Evolutionary conservation across 2,888 invertebrate genomes (phyloP), one percentile per base, ranked within the genome.

Genomic region (Protonemura montana): DNA sequence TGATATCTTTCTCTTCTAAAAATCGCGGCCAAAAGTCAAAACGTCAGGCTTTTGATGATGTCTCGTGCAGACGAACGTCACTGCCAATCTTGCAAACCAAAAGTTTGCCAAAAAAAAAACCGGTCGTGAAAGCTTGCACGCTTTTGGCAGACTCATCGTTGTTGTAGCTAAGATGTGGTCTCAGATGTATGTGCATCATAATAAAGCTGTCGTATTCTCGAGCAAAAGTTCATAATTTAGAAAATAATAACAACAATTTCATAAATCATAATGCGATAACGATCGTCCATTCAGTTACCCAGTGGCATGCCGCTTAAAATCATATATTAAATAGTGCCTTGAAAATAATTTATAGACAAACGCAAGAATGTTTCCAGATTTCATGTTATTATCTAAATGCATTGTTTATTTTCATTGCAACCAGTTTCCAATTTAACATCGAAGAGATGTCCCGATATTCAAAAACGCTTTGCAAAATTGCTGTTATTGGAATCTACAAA

Each of bases 191-290:
- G 59, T 59, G 59, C 59, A 59, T 59, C 59, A 21, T 59, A 59
- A 59, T 59, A 13, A 59, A 59, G 59, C 59, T 21, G 59, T 59
- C 59, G 2, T 7, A 59, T 21, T 59, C 59, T 59, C 1, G 16
- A 13, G 59, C 59, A 59, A 21, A 21, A 59, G 59, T 59, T 59
- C 59, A 59, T 59, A 59, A 59, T 59, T 59, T 59, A 59, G 59
- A 59, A 59, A 59, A 59, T 59, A 59, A 59, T 59, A 59, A 59
- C 13, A 59, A 59, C 59, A 59, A 59, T 59, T 59, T 59, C 59
- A 59, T 59, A 59, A 59, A 59, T 59, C 59, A 59, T 59, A 59
- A 59, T 21, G 59, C 59, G 59, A 59, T 59, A 59, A 59, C 16
- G 59, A 59, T 59, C 59, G 7, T 59, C 13, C 59, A 16, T 59